These are phyloP conservation scores for Myopa testacea DNA, from an alignment of 2,888 invertebrate genomes.

Conservation along the genomic window DNA sequence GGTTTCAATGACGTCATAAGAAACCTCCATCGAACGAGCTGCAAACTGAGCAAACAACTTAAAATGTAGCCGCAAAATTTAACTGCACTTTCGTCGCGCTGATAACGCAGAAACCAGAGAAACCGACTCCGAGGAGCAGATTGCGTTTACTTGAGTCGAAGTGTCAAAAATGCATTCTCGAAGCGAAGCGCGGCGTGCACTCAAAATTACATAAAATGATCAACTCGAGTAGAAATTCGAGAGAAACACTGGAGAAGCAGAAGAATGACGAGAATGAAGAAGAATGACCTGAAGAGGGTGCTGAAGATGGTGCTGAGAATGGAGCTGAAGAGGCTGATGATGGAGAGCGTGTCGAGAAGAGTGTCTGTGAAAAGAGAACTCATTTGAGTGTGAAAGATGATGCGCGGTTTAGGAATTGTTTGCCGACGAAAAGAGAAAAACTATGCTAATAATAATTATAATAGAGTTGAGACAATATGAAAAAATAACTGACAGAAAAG, in stretches of 20 bases:
- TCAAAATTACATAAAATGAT: neutral
- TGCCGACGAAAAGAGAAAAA: neutral
- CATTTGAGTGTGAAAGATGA: neutral
- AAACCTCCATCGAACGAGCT: neutral
- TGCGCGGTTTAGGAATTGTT: constrained; percentile 1
- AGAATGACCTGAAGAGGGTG: too few species aligned
- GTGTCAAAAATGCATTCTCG: neutral
- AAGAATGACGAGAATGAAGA: too few species aligned
- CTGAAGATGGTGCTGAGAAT: too few species aligned
- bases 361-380: too few species aligned
- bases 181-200: neutral
- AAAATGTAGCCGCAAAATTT: constrained; percentile 55
- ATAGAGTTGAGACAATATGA: neutral
- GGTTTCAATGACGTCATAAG: too few species aligned
- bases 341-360: too few species aligned
- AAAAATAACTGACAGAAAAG: neutral
- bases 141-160: constrained; percentile 10
- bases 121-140: neutral
- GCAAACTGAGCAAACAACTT: constrained; percentile 39
- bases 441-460: neutral
- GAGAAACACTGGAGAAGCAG: too few species aligned
- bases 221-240: too few species aligned
- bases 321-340: too few species aligned
- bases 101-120: constrained; percentile 16
- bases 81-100: neutral